A percentile compares a stretch with the other conserved stretches of the same genome.
Conservation (phyloP, 2,888 invertebrate species). For the Trachelus tabidus region DNA sequence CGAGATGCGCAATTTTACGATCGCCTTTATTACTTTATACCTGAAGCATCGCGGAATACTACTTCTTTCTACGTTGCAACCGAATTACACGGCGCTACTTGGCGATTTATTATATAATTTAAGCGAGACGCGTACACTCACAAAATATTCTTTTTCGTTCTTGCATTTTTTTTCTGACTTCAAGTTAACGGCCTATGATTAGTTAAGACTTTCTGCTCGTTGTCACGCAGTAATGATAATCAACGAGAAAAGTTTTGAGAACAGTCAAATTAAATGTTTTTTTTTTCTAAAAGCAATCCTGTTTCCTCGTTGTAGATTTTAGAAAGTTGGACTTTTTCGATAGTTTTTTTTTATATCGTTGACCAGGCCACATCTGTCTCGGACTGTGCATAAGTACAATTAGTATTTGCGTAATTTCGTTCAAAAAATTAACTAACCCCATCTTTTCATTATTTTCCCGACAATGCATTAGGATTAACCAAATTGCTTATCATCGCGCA, state of each 20-base stretch:
- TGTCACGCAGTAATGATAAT: not conserved
- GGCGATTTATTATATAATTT: not conserved
- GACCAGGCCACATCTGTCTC: not conserved
- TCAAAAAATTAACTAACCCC: not conserved
- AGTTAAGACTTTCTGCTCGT: not conserved
- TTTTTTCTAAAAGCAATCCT: not conserved
- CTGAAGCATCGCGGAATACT: not conserved
- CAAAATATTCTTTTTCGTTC: not conserved
- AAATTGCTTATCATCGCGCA: not conserved
- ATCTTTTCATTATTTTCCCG: not conserved
- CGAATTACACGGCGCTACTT: not conserved
- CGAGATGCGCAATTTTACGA: not conserved
- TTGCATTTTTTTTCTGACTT: not conserved
- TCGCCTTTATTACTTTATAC: not conserved
- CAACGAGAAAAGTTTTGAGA: not conserved
- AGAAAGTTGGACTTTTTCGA: not conserved
- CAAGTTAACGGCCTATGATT: not conserved
- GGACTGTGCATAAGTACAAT: not conserved
- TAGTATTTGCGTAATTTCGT: not conserved
- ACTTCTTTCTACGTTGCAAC: not conserved
- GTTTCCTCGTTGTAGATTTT: not conserved
- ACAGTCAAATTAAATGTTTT: not conserved
- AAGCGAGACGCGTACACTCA: not conserved
- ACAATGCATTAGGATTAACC: not conserved
- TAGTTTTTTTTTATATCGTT: not conserved